phyloP scores from a whole-genome alignment of 2,113 vertebrate species.

The Sardina pilchardus region DNA sequence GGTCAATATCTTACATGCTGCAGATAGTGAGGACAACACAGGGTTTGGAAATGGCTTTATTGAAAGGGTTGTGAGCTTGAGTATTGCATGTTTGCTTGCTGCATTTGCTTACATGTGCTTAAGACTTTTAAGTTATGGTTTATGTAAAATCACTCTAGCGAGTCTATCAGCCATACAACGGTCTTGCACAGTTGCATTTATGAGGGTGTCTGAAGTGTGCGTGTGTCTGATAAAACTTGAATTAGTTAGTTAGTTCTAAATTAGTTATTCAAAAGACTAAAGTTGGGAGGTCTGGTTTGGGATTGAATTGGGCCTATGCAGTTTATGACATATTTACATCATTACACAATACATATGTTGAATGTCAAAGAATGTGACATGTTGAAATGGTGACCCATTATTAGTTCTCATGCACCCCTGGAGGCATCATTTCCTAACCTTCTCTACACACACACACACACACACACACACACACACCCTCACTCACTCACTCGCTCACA shows the following conservation, averaged over 20 bases:
- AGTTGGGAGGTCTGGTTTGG: background rate
- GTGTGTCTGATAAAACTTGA: no score
- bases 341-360: background rate
- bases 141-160: background rate
- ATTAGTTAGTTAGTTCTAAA: background rate
- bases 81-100: no score
- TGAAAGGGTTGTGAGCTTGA: no score
- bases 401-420: slow-evolving; percentile 22
- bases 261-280: background rate
- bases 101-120: background rate
- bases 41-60: background rate
- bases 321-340: background rate
- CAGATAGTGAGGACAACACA: background rate
- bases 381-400: slow-evolving; percentile 24
- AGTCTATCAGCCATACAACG: background rate
- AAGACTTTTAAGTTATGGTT: background rate
- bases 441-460: slow-evolving; percentile 7
- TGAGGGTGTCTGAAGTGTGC: background rate
- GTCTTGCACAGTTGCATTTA: background rate
- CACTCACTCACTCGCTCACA: background rate
- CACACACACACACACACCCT: background rate
- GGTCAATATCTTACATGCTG: background rate
- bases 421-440: background rate
- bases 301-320: background rate
- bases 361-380: background rate